These are phyloP conservation scores for Sitobion miscanthi DNA, from an alignment of 1,140 invertebrate genomes.

Conservation along the genomic window DNA sequence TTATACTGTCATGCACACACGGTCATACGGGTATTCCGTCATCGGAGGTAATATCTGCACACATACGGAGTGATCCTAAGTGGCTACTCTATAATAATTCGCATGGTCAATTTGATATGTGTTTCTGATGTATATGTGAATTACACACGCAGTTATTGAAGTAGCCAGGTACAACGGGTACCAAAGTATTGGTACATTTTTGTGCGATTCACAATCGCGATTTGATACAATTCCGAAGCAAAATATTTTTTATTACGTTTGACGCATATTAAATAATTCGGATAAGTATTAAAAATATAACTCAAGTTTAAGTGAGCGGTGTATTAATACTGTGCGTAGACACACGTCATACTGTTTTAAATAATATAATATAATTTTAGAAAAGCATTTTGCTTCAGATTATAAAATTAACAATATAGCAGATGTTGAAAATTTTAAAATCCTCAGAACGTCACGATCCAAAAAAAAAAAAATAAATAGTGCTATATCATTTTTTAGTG, in stretches of 20 bases:
- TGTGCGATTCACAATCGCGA: background rate
- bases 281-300: background rate
- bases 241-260: background rate
- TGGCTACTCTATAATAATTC: background rate
- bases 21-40: background rate
- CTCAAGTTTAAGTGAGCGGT: too few species aligned
- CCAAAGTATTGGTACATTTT: background rate
- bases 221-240: background rate
- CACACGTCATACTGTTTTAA: too few species aligned
- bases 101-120: background rate
- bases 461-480: background rate
- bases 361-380: too few species aligned
- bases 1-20: background rate
- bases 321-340: too few species aligned
- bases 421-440: background rate
- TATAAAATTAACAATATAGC: background rate
- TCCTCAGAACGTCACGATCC: background rate
- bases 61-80: background rate
- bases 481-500: too few species aligned
- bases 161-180: background rate
- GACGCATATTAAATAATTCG: background rate
- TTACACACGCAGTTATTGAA: background rate
- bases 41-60: background rate
- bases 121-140: background rate
- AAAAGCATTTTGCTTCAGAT: background rate